Evolutionary conservation across 2,113 vertebrate species (phyloP), one percentile per base, ranked within the genome.

Genomic region (Trematomus loennbergii): DNA sequence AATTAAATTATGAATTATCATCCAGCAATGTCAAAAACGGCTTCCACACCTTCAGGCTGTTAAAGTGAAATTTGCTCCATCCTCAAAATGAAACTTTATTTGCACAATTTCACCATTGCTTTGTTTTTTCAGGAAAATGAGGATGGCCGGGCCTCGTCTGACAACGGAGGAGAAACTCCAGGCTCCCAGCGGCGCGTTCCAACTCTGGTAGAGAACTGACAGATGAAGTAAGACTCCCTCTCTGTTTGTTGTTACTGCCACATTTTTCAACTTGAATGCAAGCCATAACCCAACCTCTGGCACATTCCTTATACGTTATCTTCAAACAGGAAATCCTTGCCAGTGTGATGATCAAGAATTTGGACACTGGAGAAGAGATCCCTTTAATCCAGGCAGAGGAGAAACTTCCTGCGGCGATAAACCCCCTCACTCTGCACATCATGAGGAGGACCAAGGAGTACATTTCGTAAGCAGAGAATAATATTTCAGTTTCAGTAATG

Each of bases 401-500:
- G 88, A 99, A 99, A 88, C 94, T 99, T 70, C 98, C 98, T 76
- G 96, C 97, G n/a, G 98, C 97, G 80, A 99, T 99, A 80, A 99
- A 99, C 94, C 98, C 98, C 1, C 95, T 99, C 45, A 99, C 98
- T 40, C 94, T 99, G 68, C 97, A 99, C 92, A 99, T 99, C 86
- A 99, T 99, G 98, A 97, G 97, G 72, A 97, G 98, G 91, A 99
- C 98, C 82, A 99, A 99, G 88, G 98, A 99, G 89, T 99, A 99
- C 5, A 96, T 99, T 83, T 97, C 97, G 98, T 99, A 94, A 90
- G 96, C 57, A 62, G 22, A 71, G 61, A 9, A 69, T 7, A 0
- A 11, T 15, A 50, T 49, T 9, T 76, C 22, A 43, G n/a, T 54
- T 55, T 25, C 18, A 33, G n/a, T 45, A 12, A 29, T 65, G 9